Percentiles rank a stretch among this genome's conserved stretches.
Conservation (phyloP, 2,888 invertebrate species). For the Netelia inedita region DNA sequence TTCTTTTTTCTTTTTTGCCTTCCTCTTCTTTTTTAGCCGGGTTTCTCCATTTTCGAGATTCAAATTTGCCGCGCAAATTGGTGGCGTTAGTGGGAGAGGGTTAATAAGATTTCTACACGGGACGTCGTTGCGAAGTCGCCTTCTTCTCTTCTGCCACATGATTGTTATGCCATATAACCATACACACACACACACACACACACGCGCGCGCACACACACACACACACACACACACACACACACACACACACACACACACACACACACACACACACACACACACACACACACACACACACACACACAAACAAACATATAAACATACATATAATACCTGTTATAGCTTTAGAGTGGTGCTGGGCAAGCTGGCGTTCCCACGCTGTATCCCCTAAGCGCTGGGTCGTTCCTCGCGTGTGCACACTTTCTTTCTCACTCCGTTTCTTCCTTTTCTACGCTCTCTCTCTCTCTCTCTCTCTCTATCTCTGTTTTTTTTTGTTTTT, state of each 20-base stretch:
- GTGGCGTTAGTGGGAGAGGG: background rate
- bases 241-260: background rate
- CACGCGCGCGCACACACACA: background rate
- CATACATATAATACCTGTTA: constrained; percentile 58
- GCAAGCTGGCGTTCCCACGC: constrained; percentile 71
- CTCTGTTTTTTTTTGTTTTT: background rate
- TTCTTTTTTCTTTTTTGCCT: background rate
- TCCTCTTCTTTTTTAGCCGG: background rate
- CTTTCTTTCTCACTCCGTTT: constrained; percentile 54
- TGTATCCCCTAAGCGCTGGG: constrained; percentile 68
- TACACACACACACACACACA: constrained; percentile 5
- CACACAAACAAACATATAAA: background rate
- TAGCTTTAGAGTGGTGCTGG: constrained; percentile 46
- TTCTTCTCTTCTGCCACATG: constrained; percentile 29
- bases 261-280: constrained; percentile 9
- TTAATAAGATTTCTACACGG: constrained; percentile 8
- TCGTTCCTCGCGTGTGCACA: constrained; percentile 54
- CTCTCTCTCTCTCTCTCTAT: constrained; percentile 31
- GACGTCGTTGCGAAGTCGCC: constrained; percentile 25
- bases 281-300: background rate
- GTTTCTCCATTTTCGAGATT: background rate
- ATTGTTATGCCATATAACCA: constrained; percentile 39
- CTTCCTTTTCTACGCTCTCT: constrained; percentile 46
- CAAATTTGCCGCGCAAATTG: constrained; percentile 7
- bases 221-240: constrained; percentile 2